Evolutionary conservation across 2,113 vertebrate genomes (phyloP).

Genomic region (Climacteris rufus): DNA sequence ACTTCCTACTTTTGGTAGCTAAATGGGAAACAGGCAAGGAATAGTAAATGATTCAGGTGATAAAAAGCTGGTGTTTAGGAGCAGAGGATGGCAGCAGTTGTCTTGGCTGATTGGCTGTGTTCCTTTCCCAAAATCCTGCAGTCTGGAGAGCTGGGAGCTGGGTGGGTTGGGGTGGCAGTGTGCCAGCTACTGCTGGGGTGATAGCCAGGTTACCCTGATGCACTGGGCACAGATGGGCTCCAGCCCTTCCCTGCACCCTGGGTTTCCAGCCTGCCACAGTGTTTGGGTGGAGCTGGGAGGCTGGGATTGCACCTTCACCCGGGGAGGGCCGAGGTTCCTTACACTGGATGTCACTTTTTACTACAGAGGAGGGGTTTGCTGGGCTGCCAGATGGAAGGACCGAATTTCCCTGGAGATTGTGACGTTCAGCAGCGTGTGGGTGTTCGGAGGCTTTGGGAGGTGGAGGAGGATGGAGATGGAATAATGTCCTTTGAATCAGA

Average conservation of each 20-base stretch:
- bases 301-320: not conserved
- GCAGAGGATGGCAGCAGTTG: not conserved
- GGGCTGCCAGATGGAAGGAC: not conserved
- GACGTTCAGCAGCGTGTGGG: not conserved
- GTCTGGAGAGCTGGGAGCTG: not conserved
- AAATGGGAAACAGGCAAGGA: not conserved
- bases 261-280: rapidly evolving
- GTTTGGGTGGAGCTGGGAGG: not conserved
- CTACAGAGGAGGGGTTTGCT: not conserved
- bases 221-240: not conserved
- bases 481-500: conserved; percentile 23
- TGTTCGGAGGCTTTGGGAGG: not conserved
- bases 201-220: not conserved
- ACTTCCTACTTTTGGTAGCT: not conserved
- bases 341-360: rapidly evolving
- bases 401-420: not conserved
- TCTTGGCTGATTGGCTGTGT: not conserved
- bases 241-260: not conserved
- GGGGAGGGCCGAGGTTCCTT: not conserved
- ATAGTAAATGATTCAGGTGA: not conserved
- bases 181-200: not conserved
- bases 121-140: not conserved
- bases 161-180: not conserved
- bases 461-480: conserved; percentile 13
- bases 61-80: not conserved